These are phyloP conservation scores for Synanthedon tipuliformis DNA, from an alignment of 2,888 invertebrate genomes.

Conservation along the genomic window DNA sequence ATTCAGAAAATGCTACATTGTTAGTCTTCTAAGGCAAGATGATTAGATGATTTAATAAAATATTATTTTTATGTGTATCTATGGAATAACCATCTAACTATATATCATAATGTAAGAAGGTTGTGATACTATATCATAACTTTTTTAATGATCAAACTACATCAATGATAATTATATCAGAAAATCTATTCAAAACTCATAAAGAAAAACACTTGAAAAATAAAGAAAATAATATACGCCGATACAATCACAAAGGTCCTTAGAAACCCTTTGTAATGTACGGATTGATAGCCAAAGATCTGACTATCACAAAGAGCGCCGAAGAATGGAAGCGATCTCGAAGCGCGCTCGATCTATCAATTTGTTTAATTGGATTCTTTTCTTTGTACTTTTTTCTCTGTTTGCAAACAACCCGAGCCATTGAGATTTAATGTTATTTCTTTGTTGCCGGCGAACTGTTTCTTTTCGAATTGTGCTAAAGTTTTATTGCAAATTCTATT, in stretches of 20 bases:
- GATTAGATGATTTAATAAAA: too few species aligned
- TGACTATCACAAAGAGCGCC: slow-evolving; percentile 48
- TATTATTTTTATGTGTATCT: too few species aligned
- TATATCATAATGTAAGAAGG: too few species aligned
- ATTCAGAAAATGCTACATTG: too few species aligned
- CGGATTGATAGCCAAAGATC: slow-evolving; percentile 42
- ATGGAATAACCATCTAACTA: too few species aligned
- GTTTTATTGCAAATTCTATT: slow-evolving; percentile 1
- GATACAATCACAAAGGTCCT: slow-evolving; percentile 38
- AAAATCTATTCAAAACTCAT: background rate
- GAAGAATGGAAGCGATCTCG: slow-evolving; percentile 27
- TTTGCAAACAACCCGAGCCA: slow-evolving; percentile 40
- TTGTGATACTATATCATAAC: background rate
- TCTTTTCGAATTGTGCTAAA: slow-evolving; percentile 1
- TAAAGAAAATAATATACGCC: slow-evolving; percentile 5
- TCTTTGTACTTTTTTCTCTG: slow-evolving; percentile 47
- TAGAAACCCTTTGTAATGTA: slow-evolving; percentile 29
- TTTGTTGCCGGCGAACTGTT: slow-evolving; percentile 19
- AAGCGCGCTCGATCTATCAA: slow-evolving; percentile 48
- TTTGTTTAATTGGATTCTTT: slow-evolving; percentile 63
- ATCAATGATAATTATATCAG: background rate
- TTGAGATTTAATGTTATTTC: slow-evolving; percentile 47
- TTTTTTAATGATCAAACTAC: background rate
- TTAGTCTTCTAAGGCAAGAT: too few species aligned
- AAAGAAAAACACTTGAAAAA: background rate